Base-by-base conservation (phyloP, 1,140 invertebrate genomes). In the Polyergus mexicanus region DNA sequence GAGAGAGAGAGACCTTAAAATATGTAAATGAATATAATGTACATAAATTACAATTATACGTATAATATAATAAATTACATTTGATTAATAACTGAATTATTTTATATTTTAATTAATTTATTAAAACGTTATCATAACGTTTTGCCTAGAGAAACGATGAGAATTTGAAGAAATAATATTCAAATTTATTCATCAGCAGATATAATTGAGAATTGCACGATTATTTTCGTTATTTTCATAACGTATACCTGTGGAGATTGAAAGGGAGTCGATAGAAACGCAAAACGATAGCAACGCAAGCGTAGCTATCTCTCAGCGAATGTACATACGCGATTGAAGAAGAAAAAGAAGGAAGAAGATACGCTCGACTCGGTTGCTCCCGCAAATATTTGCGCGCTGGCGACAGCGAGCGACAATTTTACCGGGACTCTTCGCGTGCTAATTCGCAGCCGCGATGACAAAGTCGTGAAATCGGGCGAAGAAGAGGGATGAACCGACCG, bases 371-470 rank as follows among this genome's bases (percentile, higher is more conserved):
- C 47, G 8, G 78, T 69, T 80, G 63, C 62, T 87, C 47, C 16
- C 0, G 85, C 80, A 90, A 90, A 90, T 85, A 90, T 90, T 90
- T 90, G 85, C 78, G 41, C 74, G 69, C 16, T 54, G 84, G 54
- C 87, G 72, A 89, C 68, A 76, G n/a, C 51, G 58, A 66, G 71
- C 60, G 84, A 75, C 84, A 87, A 90, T 90, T 87, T 58, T 78
- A 25, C 38, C 41, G 35, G 35, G 47, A 16, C 66, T 83, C 66
- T 65, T 51, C 62, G 69, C 32, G 68, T 76, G 88, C 68, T 90
- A 89, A 87, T 89, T 89, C 74, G 78, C 65, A 28, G 68, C 72
- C 78, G 25, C 44, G 38, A 3, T 28, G 54, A 41, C 62, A 32
- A 74, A 62, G 28, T 78, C 54, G 60, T 28, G 47, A 58, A 87